Base-by-base conservation (phyloP, 2,888 invertebrate species). In the Noctua comes region DNA sequence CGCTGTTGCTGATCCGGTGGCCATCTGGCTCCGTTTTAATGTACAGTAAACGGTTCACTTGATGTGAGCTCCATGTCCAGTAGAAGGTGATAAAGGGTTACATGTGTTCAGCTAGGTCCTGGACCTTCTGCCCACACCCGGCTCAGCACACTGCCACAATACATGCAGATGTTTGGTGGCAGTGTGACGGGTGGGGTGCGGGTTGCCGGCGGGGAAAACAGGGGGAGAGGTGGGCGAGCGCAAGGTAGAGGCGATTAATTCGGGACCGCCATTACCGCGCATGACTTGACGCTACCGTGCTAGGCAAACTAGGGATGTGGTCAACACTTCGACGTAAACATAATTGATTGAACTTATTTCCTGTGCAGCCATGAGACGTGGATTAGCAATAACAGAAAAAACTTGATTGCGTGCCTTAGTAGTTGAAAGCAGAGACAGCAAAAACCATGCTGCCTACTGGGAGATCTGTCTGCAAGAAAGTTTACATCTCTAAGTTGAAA, bases 241-340 rank as follows among this genome's bases (percentile, higher is more conserved):
- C 76, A 85, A 73, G 80, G 83, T 85, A 80, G 75, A 82, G 80
- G 80, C 89, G 88, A 88, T 89, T 91, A 91, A 91, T 90, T 92
- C 85, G 90, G 85, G 86, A 73, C 79, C 87, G 88, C 90, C 92
- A 95, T 95, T 94, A 94, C 90, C 79, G 91, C 89, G 92, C 93
- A 93, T 94, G 94, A 95, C 94, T 94, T 90, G 94, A 90, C 89
- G 91, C 92, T 90, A 89, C 87, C 76, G 87, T 77, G 48, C 73
- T 73, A 86, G 81, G 74, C 73, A 62, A 40, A 65, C 73, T 90
- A 91, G 89, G 88, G 92, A 88, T 85, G 91, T 73, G 82, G 66
- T 71, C 59, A 24, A 13, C 8, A 43, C 18, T 18, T 31, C 21
- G 18, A 1, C 16, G 51, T 48, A 7, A 2, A 51, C 5, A 27